Base-by-base conservation (phyloP, 2,888 invertebrate species). In the Leptura quadrifasciata region DNA sequence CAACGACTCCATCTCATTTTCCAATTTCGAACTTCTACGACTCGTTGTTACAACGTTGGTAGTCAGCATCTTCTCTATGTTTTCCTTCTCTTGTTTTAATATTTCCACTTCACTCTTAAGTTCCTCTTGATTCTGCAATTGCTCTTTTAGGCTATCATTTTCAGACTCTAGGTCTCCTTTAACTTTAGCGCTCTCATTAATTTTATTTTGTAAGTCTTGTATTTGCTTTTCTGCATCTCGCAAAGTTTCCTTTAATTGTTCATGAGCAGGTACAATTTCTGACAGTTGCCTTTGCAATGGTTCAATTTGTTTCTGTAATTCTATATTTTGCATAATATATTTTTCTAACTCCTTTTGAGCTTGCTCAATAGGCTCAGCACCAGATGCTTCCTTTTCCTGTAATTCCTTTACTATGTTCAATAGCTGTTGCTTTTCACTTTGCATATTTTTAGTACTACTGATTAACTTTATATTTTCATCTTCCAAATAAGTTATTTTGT, bases 21-120 rank as follows among this genome's bases (percentile, higher is more conserved):
- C 84, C 18, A 84, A 54, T 60, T 79, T 80, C 2, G 80, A 80
- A 60, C 76, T 78, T 60, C 81, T 77, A 20, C 77, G 72, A 8
- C 81, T 73, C 9, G 79, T 75, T 5, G 79, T 79, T 9, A 78
- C 75, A n/a, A 83, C 78, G 64, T 80, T 81, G 35, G 79, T 80
- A 24, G 78, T 76, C 47, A 85, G 52, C 75, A 84, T 75, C 61
- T 83, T 81, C 54, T 83, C 82, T 54, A 85, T 72, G 35, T 81
- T 83, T 17, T 79, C 82, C 24, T 83, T 86, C 80, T 85, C 85
- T 18, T 77, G 55, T 63, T 79, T 75, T 9, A 74, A 27, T 12
- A 58, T 61, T 70, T 79, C 75, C 10, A 63, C 12, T 12, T 79
- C 75, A 15, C 54, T 12, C 12, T 39, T 39, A 39, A 39, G 10